phyloP scores from a whole-genome alignment of 2,113 vertebrate genomes.

The Illadopsis cleaveri region DNA sequence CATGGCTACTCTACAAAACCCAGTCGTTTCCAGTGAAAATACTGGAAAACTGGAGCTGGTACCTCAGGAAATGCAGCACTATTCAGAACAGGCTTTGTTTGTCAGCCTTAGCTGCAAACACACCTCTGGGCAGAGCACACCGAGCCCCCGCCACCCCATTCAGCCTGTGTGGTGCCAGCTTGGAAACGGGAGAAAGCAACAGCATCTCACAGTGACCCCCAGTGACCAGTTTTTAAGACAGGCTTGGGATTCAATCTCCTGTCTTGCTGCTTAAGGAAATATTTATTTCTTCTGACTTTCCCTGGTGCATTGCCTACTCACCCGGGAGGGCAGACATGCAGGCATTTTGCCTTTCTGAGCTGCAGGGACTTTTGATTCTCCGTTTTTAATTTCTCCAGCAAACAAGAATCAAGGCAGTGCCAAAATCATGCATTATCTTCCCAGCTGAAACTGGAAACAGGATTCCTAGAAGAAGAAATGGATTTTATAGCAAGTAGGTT shows the following conservation, averaged over 20 bases:
- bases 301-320: background rate
- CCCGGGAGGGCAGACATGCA: background rate
- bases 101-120: background rate
- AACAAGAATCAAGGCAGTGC: background rate
- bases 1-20: background rate
- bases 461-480: background rate
- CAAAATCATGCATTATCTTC: background rate
- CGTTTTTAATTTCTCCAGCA: background rate
- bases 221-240: background rate
- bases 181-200: background rate
- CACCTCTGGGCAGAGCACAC: background rate
- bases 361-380: background rate
- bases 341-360: background rate
- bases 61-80: background rate
- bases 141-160: fast-evolving
- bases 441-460: background rate
- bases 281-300: background rate
- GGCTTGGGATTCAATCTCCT: background rate
- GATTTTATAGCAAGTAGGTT: background rate
- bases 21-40: background rate
- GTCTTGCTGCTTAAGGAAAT: background rate
- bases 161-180: background rate
- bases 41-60: background rate
- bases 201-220: background rate
- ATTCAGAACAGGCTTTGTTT: background rate